phyloP scores from a whole-genome alignment of 2,113 vertebrate species.

The Microtus pennsylvanicus region DNA sequence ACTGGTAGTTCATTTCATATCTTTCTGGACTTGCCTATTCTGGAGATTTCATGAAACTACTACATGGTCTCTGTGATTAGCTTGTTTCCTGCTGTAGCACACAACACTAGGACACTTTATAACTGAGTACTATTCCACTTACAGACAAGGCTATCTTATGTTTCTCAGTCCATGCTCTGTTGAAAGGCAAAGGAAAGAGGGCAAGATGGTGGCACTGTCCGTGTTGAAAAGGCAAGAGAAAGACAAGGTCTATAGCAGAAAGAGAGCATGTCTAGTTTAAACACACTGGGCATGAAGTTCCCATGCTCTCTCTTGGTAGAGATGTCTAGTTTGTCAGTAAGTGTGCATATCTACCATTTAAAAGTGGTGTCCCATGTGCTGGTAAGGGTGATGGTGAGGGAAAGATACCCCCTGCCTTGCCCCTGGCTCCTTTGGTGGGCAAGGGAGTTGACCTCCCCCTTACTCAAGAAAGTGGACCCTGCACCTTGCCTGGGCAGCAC shows the following conservation, averaged over 20 bases:
- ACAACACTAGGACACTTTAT: not conserved
- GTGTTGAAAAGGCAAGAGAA: not conserved
- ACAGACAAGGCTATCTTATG: not conserved
- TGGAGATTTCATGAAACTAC: not conserved
- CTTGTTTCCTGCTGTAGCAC: not conserved
- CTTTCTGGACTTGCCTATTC: not conserved
- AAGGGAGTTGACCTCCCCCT: too few species aligned
- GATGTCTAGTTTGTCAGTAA: not conserved
- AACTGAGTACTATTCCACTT: not conserved
- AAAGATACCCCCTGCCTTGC: too few species aligned
- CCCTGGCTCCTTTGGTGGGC: too few species aligned
- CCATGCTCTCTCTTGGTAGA: not conserved
- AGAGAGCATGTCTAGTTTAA: not conserved
- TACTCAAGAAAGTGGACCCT: too few species aligned
- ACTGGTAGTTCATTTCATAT: not conserved
- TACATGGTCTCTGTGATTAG: not conserved
- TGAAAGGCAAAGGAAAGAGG: not conserved
- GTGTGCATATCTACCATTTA: not conserved
- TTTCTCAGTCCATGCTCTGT: not conserved
- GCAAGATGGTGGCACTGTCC: not conserved
- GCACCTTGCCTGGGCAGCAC: too few species aligned
- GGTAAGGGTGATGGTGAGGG: too few species aligned
- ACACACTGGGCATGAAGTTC: not conserved
- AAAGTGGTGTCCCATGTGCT: not conserved
- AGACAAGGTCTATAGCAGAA: not conserved